These are phyloP conservation scores for Syrphus vitripennis DNA, from an alignment of 2,888 invertebrate species.

Conservation along the genomic window DNA sequence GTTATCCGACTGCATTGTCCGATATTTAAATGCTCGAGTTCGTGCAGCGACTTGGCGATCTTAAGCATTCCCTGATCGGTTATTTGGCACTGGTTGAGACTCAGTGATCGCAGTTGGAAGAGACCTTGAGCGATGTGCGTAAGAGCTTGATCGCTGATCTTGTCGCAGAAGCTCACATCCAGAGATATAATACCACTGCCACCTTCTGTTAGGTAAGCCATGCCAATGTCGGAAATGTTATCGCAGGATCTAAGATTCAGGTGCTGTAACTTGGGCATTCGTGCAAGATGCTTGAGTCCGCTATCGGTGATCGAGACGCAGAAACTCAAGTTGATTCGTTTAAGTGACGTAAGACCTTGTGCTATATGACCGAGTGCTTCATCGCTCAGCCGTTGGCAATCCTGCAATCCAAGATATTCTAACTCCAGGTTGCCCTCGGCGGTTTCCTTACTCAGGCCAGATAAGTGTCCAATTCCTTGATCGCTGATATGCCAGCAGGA, in stretches of 20 bases:
- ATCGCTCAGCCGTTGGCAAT: conserved; percentile 96
- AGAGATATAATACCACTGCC: conserved; percentile 90
- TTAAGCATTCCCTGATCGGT: conserved; percentile 94
- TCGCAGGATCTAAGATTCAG: conserved; percentile 96
- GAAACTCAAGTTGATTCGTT: conserved; percentile 95
- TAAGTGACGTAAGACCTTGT: conserved; percentile 89
- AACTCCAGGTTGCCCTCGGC: conserved; percentile 88
- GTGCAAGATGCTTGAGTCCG: conserved; percentile 93
- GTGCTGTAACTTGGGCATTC: conserved; percentile 91
- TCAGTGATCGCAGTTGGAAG: conserved; percentile 90
- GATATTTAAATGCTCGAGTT: conserved; percentile 94
- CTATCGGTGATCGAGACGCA: conserved; percentile 97
- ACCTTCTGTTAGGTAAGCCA: conserved; percentile 95
- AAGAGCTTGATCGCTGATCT: conserved; percentile 94
- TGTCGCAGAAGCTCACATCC: conserved; percentile 97
- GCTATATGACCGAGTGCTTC: conserved; percentile 93
- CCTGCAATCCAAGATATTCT: conserved; percentile 94
- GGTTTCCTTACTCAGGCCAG: conserved; percentile 86
- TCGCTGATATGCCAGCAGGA: conserved; percentile 97
- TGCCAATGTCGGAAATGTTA: conserved; percentile 95
- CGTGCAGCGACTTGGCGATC: conserved; percentile 91
- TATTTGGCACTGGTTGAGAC: conserved; percentile 94
- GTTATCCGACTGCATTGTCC: conserved; percentile 96
- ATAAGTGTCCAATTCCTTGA: conserved; percentile 92
- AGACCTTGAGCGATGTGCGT: conserved; percentile 95